Base-by-base conservation (phyloP, 2,888 invertebrate species). In the Machimus rusticus region DNA sequence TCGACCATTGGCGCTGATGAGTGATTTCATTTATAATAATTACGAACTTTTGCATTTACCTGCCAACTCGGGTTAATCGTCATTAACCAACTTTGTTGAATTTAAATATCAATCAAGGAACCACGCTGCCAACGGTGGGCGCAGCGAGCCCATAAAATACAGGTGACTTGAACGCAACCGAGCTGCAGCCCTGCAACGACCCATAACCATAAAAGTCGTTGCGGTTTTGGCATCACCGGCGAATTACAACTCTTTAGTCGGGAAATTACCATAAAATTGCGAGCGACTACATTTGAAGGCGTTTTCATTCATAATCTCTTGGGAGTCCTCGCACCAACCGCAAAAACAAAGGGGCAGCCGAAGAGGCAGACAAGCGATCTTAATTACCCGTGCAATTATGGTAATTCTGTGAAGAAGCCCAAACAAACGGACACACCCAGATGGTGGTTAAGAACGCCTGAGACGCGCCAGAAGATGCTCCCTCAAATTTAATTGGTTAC, bases 301-400 rank as follows among this genome's bases (percentile, higher is more conserved):
- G n/a, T 74, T 39, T 84, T 84, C 74, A 84, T 84, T 84, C 84
- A 84, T 84, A 66, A 57, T 84, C 43, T 57, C 66, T 66, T 74
- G 19, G 37, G 51, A 14, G n/a, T 55, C 31, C 31, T 51, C 31
- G 46, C n/a, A n/a, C 46, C 79, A 28, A 14, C 46, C 46, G 46
- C 79, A 19, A 79, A 79, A 3, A 39, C 28, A 37, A 28, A 79
- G 46, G 46, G 43, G 46, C 79, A 23, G 1, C 16, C 28, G 74
- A 57, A 39, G 66, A 57, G 84, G 34, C 16, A 84, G 39, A 66
- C 84, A 39, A 37, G 66, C 9, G 39, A 39, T 84, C 84, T 66
- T 84, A 84, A 84, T 84, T 84, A 84, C 39, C 74, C 23, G 66
- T 31, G 74, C 74, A 84, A 84, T 84, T 84, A 84, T 84, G 84